Evolutionary conservation across 2,888 invertebrate species (phyloP).

Genomic region (Pollenia amentaria): DNA sequence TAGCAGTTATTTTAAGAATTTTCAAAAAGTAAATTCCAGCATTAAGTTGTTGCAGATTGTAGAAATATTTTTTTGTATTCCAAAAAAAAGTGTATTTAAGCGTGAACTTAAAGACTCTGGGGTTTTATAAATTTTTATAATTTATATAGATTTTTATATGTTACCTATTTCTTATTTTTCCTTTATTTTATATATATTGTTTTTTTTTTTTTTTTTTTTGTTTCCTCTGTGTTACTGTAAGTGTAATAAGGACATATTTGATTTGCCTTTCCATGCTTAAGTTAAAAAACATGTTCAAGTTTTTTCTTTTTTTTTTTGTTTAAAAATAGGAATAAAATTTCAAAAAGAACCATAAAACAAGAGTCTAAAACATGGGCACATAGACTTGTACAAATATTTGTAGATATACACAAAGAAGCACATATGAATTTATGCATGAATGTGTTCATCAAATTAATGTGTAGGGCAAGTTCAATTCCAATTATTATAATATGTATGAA

Average conservation of each 20-base stretch:
- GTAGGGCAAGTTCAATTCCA: too few species aligned
- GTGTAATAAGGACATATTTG: slow-evolving; percentile 29
- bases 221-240: background rate
- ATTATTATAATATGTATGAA: too few species aligned
- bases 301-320: background rate
- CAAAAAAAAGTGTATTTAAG: too few species aligned
- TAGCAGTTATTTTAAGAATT: background rate
- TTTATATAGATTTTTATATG: background rate
- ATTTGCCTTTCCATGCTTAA: slow-evolving; percentile 25
- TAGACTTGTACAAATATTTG: too few species aligned
- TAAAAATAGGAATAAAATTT: background rate
- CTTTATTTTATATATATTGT: background rate
- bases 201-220: background rate
- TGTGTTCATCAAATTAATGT: too few species aligned
- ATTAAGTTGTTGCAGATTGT: background rate
- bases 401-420: too few species aligned
- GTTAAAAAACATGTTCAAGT: slow-evolving; percentile 32
- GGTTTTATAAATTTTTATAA: slow-evolving; percentile 23
- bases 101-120: background rate
- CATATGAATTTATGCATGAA: too few species aligned
- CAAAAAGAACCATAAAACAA: slow-evolving; percentile 10
- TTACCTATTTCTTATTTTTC: background rate
- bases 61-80: too few species aligned
- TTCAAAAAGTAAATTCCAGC: background rate
- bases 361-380: background rate